phyloP scores from a whole-genome alignment of 2,797 vertebrate genomes.

The Amazonetta brasiliensis region DNA sequence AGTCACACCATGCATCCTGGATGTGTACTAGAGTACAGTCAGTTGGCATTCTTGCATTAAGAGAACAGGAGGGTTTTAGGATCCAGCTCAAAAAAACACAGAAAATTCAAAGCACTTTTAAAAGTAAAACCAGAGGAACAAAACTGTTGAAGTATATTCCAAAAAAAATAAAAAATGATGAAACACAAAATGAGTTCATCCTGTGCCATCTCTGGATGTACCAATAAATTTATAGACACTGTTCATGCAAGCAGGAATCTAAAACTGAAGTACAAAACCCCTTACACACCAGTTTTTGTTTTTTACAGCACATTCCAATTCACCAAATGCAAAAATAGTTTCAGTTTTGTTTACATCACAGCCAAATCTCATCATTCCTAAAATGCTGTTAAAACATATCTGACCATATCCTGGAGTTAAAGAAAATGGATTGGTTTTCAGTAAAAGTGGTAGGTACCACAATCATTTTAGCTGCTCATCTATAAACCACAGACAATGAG shows the following conservation, averaged over 20 bases:
- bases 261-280: background rate
- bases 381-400: background rate
- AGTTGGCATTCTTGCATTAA: background rate
- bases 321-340: background rate
- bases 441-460: background rate
- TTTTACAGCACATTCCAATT: background rate
- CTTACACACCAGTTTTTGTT: background rate
- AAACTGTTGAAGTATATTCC: background rate
- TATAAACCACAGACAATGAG: background rate
- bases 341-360: background rate
- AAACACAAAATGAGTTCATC: background rate
- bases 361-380: background rate
- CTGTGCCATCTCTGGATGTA: background rate
- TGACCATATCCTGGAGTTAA: background rate
- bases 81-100: background rate
- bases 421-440: background rate
- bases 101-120: background rate
- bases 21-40: background rate
- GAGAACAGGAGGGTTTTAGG: background rate
- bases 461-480: background rate
- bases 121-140: background rate
- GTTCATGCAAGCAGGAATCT: fast-evolving
- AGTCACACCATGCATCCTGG: background rate
- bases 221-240: background rate
- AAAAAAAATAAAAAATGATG: background rate